These are phyloP conservation scores for Petromus typicus DNA, from an alignment of 2,113 vertebrate species.

Conservation along the genomic window DNA sequence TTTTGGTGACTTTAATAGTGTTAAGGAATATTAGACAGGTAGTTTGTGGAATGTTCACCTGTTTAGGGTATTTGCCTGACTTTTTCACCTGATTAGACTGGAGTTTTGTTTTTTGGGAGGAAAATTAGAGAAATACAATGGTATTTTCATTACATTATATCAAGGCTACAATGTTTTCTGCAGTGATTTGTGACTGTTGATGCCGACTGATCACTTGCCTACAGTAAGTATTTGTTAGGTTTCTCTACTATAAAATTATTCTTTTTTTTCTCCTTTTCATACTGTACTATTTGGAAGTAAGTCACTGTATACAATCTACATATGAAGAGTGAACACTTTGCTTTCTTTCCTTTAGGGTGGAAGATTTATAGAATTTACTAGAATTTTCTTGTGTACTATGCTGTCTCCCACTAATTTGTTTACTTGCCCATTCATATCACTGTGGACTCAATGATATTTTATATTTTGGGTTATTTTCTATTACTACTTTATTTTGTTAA, in stretches of 20 bases:
- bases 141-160: conserved; percentile 6
- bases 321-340: background rate
- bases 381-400: background rate
- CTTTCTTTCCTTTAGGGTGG: background rate
- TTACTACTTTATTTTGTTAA: background rate
- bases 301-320: background rate
- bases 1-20: background rate
- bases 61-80: background rate
- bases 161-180: background rate
- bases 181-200: background rate
- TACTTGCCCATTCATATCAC: background rate
- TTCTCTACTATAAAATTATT: background rate
- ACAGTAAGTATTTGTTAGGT: background rate
- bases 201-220: background rate
- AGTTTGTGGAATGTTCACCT: background rate
- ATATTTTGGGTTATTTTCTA: background rate
- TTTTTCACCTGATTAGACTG: conserved; percentile 10
- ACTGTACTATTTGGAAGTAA: background rate
- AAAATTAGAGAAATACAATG: background rate
- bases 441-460: background rate
- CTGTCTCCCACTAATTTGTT: background rate
- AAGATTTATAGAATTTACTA: background rate
- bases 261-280: background rate
- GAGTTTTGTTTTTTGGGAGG: background rate
- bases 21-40: background rate